Conservation (phyloP, 2,113 vertebrate genomes). For the Trachemys scripta region DNA sequence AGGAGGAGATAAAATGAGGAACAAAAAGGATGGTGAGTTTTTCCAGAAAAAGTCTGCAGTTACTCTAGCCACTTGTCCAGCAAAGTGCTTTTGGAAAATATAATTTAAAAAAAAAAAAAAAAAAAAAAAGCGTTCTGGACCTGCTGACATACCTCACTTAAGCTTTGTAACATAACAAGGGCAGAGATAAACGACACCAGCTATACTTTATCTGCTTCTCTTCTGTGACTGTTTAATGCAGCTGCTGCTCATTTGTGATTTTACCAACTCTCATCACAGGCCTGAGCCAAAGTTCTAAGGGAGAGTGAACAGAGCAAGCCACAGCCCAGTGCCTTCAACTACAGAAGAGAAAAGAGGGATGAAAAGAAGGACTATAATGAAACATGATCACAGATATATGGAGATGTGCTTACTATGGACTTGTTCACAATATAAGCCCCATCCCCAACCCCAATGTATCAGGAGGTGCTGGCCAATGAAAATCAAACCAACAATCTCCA, state of each 20-base stretch:
- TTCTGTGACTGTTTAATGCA: neutral
- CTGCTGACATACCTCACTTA: neutral
- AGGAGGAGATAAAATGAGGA: neutral
- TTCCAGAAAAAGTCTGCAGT: neutral
- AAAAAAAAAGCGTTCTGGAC: neutral
- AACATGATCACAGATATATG: neutral
- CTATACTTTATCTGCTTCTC: neutral
- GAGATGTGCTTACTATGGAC: neutral
- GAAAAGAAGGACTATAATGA: neutral
- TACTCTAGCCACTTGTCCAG: neutral
- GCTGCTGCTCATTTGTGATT: neutral
- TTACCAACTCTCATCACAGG: constrained; percentile 8
- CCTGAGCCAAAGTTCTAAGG: neutral
- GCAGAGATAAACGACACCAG: neutral
- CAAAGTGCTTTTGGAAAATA: neutral
- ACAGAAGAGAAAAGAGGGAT: neutral
- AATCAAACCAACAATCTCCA: constrained; percentile 35
- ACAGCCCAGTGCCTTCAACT: neutral
- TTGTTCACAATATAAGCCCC: neutral
- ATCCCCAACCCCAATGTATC: neutral
- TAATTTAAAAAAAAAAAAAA: neutral
- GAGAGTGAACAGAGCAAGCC: neutral
- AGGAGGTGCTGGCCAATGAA: constrained; percentile 7
- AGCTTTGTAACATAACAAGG: neutral
- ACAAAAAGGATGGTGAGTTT: constrained; percentile 4